Evolutionary conservation across 2,113 vertebrate genomes (phyloP), one percentile per base, ranked within the genome.

Genomic region (Columbina picui): DNA sequence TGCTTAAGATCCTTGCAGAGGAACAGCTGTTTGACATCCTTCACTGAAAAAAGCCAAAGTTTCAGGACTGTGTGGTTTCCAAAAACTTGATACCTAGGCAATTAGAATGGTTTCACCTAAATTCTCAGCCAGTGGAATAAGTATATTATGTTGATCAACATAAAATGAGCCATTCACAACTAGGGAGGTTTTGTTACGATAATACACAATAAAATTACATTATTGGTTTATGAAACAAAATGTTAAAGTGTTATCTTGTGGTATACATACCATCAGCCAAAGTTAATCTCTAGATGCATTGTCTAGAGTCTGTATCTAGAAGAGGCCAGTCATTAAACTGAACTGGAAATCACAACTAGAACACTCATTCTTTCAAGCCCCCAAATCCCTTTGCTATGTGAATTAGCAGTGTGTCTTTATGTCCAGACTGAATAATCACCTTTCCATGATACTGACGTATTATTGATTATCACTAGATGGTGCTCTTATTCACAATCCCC

Each of bases 401-500:
- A 91, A 71, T 57, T 29, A 94, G 52, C 29, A 32, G 15, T 8
- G 20, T 80, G 41, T 21, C 32, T 65, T 91, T 69, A 73, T 16
- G 21, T 32, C 78, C 82, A 69, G 59, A 32, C 39, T 34, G 41
- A 89, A 49, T 30, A 60, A 80, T 53, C 26, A 50, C 25, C 53
- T 90, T 57, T 53, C 55, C 45, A 55, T 10, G 29, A 68, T 20
- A 70, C 23, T 56, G 67, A 30, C 36, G 14, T 81, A 41, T 60
- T 87, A 82, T n/a, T 83, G 89, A 87, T 91, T 91, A 56, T 95
- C 87, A 90, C 93, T 96, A 94, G 87, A 90, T 93, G 87, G 81
- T 96, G 94, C 78, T 95, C 67, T 96, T 87, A 87, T 68, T 93
- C 87, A 82, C 78, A 89, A 2, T 39, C 57, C 65, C 34, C 18